Evolutionary conservation across 2,888 invertebrate species (phyloP).

Genomic region (Loripinus fragilis): DNA sequence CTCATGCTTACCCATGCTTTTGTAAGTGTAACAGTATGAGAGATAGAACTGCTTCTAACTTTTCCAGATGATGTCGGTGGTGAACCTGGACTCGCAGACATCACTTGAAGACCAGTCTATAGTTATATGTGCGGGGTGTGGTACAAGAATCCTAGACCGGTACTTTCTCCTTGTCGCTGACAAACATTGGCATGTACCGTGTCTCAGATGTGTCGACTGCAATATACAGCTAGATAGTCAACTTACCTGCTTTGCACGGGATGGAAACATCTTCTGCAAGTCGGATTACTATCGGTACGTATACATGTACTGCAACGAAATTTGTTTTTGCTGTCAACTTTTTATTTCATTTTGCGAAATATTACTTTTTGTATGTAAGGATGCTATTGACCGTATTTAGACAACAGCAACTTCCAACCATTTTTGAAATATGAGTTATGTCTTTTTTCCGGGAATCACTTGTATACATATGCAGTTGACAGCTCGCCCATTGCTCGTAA

Average conservation of each 20-base stretch:
- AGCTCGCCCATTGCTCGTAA: no score
- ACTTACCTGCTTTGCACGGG: constrained; percentile 95
- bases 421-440: no score
- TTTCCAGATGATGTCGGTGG: constrained; percentile 64
- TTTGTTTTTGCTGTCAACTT: no score
- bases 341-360: no score
- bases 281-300: constrained; percentile 98
- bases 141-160: constrained; percentile 91
- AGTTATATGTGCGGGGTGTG: constrained; percentile 92
- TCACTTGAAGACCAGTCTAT: constrained; percentile 55
- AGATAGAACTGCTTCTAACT: no score
- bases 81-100: constrained; percentile 20
- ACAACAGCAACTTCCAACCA: no score
- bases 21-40: no score
- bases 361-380: no score
- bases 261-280: constrained; percentile 97
- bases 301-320: neutral
- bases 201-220: constrained; percentile 94
- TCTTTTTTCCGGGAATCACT: no score
- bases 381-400: no score
- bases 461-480: no score
- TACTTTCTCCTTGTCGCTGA: constrained; percentile 96
- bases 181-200: constrained; percentile 96
- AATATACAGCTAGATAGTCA: constrained; percentile 94
- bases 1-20: no score